Conservation (phyloP, 1,140 invertebrate species). For the Mesaphorura yosii region DNA sequence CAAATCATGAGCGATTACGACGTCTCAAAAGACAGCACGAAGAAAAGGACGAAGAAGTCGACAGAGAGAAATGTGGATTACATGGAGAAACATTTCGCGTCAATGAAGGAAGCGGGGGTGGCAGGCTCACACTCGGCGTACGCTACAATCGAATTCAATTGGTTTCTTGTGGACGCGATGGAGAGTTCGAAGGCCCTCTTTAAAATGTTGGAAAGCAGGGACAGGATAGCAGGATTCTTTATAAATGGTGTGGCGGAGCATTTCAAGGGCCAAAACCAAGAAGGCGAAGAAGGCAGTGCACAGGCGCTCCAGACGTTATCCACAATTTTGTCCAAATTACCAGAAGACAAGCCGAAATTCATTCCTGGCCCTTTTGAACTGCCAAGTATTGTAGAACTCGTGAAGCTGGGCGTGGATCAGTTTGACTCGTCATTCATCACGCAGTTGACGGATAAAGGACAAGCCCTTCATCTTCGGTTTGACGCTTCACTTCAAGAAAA, state of each 20-base stretch:
- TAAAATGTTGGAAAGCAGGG: constrained; percentile 19
- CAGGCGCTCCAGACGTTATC: constrained; percentile 33
- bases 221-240: constrained; percentile 36
- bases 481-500: constrained; percentile 1
- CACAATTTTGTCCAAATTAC: constrained; percentile 35
- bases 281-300: constrained; percentile 33
- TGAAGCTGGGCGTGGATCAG: constrained; percentile 40
- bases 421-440: constrained; percentile 44
- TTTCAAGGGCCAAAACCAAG: constrained; percentile 27
- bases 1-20: constrained; percentile 41
- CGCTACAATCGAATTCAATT: constrained; percentile 31
- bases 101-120: constrained; percentile 23
- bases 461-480: constrained; percentile 33
- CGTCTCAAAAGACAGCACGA: constrained; percentile 34
- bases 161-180: constrained; percentile 39
- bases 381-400: constrained; percentile 35
- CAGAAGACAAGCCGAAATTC: constrained; percentile 37
- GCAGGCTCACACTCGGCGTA: constrained; percentile 8
- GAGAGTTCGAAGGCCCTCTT: constrained; percentile 33
- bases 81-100: constrained; percentile 4
- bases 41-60: constrained; percentile 39
- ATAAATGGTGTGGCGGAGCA: constrained; percentile 37
- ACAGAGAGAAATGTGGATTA: constrained; percentile 21
- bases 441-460: constrained; percentile 37
- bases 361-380: constrained; percentile 39